Conservation (phyloP, 92 coral and sea anemone genomes). For the Desmophyllum pertusum region DNA sequence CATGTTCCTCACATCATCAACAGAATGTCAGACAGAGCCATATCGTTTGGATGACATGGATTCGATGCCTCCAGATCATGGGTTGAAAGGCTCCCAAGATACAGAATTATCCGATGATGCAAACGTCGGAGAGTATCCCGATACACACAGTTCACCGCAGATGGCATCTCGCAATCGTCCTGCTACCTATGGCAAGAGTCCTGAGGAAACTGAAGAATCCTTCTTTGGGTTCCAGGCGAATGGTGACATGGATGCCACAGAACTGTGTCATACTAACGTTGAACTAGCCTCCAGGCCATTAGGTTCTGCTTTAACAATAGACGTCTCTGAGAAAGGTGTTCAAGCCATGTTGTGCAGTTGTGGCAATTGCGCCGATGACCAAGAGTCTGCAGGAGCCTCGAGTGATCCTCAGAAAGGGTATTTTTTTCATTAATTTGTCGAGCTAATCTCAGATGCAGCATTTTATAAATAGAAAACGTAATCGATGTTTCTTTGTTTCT, state of each 20-base stretch:
- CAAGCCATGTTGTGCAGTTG: slow-evolving; percentile 36
- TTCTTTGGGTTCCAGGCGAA: neutral
- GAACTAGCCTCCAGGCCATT: neutral
- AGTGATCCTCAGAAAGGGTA: slow-evolving; percentile 31
- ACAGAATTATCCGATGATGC: neutral
- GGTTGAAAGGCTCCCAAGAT: neutral
- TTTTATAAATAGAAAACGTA: no score
- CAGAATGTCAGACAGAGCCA: slow-evolving; percentile 22
- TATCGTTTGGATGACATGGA: neutral
- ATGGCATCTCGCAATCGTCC: slow-evolving; percentile 21
- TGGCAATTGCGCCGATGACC: slow-evolving; percentile 25
- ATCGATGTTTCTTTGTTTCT: neutral
- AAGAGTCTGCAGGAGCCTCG: neutral
- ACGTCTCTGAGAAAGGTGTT: slow-evolving; percentile 24
- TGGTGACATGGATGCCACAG: neutral
- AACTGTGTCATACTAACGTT: neutral
- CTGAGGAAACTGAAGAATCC: neutral
- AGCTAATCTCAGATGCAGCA: no score
- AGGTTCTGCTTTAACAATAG: neutral
- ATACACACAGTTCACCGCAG: neutral
- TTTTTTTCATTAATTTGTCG: neutral
- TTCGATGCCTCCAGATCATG: neutral
- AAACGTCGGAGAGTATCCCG: neutral
- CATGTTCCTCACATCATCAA: neutral
- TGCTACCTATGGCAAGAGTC: slow-evolving; percentile 15